phyloP scores from a whole-genome alignment of 2,113 vertebrate genomes.

The Axis porcinus region DNA sequence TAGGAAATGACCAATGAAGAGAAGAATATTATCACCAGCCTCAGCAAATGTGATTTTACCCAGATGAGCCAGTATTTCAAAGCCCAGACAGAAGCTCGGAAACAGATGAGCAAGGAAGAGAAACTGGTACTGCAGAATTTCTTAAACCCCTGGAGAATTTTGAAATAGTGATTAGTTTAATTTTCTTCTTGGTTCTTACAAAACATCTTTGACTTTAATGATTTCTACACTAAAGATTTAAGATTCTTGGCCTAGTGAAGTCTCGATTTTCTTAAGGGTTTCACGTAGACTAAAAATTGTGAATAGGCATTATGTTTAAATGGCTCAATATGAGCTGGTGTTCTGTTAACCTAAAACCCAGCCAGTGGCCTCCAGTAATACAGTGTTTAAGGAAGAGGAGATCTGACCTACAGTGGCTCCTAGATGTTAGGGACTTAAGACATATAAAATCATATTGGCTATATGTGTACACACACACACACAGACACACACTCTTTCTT shows the following conservation, averaged over 20 bases:
- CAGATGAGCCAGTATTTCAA: slow-evolving; percentile 96
- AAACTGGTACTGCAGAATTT: slow-evolving; percentile 86
- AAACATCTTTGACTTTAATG: background rate
- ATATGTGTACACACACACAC: background rate
- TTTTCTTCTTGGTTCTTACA: slow-evolving; percentile 29
- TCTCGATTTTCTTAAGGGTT: slow-evolving; percentile 1
- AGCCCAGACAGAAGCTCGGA: slow-evolving; percentile 93
- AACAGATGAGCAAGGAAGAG: slow-evolving; percentile 97
- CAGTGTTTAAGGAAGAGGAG: background rate
- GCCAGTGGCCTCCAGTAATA: background rate
- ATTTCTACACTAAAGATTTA: slow-evolving; percentile 17
- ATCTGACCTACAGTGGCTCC: background rate
- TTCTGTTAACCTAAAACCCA: background rate
- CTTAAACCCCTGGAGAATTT: background rate
- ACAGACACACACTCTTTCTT: background rate
- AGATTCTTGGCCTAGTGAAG: background rate
- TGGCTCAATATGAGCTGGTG: background rate
- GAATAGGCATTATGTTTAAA: background rate
- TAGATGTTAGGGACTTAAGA: background rate
- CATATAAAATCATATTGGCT: background rate
- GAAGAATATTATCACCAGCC: slow-evolving; percentile 88
- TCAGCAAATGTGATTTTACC: slow-evolving; percentile 95
- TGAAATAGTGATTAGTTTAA: background rate
- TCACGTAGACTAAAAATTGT: background rate
- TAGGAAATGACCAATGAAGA: slow-evolving; percentile 97